Evolutionary conservation across 2,113 vertebrate species (phyloP), one percentile per base, ranked within the genome.

Genomic region (Nestor notabilis): DNA sequence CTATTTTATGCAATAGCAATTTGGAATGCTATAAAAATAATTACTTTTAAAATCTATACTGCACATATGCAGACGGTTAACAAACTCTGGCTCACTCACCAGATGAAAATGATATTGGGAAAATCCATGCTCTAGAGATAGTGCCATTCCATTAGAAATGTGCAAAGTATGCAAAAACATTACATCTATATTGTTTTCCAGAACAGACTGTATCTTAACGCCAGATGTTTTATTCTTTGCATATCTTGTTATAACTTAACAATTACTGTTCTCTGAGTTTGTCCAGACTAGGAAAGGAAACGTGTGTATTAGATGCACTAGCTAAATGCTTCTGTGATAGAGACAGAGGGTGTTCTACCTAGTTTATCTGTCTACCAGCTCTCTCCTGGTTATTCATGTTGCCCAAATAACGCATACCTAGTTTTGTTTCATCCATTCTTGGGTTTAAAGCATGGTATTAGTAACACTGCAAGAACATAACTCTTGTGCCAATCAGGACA

Each of bases 1-100:
- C 74, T 85, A 10, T 89, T 94, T 93, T 90, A 64, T 94, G 94
- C 91, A 92, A 87, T 27, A 96, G 88, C 83, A 94, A 93, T 93
- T 97, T 96, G 90, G 92, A 93, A 79, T 44, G 66, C 83, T 52
- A 39, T 79, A 75, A 83, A 97, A 94, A 96, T 93, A 97, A 94
- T 95, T 92, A 85, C 77, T 96, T 97, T 89, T 28, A 78, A 96
- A 96, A 83, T 84, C 74, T 68, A 58, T 41, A 10, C 83, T 43
- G 83, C 95, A 96, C 95, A 97, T 94, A 94, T 96, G 96, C 87
- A 95, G 87, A 96, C 93, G 60, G 92, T 96, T 97, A 96, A 85
- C 81, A 95, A 93, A 95, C 47, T 52, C 83, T 69, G 86, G 90
- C 92, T 96, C 37, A 1, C 78, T 14, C 64, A 31, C 31, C 83